phyloP scores from a whole-genome alignment of 2,888 invertebrate genomes.

The Eristalinus sepulchralis region DNA sequence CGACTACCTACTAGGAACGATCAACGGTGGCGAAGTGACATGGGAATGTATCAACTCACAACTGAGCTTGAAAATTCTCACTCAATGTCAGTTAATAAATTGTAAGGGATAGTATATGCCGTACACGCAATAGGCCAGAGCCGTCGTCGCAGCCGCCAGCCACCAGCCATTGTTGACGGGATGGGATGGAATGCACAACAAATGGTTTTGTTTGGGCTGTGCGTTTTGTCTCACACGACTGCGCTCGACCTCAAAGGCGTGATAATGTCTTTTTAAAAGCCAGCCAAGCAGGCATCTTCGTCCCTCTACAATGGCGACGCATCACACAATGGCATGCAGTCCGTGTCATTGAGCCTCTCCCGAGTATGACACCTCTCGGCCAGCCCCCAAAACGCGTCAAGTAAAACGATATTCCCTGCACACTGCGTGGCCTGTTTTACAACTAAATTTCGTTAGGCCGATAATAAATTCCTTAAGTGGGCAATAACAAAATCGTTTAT shows the following conservation, averaged over 20 bases:
- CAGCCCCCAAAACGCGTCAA: conserved; percentile 9
- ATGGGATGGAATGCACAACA: conserved; percentile 36
- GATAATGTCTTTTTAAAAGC: conserved; percentile 70
- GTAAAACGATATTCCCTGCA: conserved; percentile 38
- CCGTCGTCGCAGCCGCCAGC: not conserved
- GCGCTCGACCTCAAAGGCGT: conserved; percentile 67
- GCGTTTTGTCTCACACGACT: conserved; percentile 37
- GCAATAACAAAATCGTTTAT: conserved; percentile 71
- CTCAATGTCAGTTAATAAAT: conserved; percentile 71
- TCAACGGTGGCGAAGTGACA: not conserved
- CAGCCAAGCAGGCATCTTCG: conserved; percentile 10
- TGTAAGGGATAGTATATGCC: conserved; percentile 61
- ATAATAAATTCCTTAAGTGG: conserved; percentile 71
- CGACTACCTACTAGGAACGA: conserved; percentile 6
- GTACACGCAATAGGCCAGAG: not conserved
- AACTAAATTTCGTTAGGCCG: conserved; percentile 68
- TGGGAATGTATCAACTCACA: conserved; percentile 68
- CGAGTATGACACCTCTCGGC: conserved; percentile 63
- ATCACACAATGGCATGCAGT: conserved; percentile 48
- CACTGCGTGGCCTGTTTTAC: conserved; percentile 68
- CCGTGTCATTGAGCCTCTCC: conserved; percentile 64
- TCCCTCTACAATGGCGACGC: not conserved
- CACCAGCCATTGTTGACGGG: conserved; percentile 36
- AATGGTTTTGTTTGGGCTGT: conserved; percentile 45
- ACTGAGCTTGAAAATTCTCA: conserved; percentile 71